Conservation (phyloP, 2,113 vertebrate genomes). For the Cebidichthys violaceus region DNA sequence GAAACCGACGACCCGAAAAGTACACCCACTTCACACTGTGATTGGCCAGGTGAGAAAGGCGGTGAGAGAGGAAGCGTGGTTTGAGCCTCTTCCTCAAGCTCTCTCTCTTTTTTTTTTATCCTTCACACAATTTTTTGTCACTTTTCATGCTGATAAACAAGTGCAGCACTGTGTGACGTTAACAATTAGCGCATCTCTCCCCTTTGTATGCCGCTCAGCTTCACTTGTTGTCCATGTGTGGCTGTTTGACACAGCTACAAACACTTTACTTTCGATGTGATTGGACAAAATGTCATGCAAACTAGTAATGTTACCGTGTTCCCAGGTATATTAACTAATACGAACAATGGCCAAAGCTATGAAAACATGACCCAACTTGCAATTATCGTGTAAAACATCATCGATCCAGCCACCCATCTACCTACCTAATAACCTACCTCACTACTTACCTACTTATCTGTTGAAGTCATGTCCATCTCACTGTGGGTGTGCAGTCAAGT, state of each 20-base stretch:
- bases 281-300: neutral
- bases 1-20: neutral
- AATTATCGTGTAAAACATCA: neutral
- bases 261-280: neutral
- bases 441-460: constrained; percentile 2
- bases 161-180: neutral
- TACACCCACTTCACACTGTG: neutral
- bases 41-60: neutral
- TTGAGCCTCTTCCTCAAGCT: neutral
- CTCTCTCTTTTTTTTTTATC: neutral
- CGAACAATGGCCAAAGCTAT: neutral
- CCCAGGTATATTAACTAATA: neutral
- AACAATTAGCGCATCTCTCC: neutral
- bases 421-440: neutral
- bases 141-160: neutral
- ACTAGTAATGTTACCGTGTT: constrained; percentile 6
- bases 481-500: constrained; percentile 3
- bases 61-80: too few relatives aligned
- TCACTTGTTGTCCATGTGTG: neutral
- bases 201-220: neutral
- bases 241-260: neutral
- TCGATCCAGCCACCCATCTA: neutral
- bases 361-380: neutral
- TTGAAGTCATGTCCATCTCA: constrained; percentile 3
- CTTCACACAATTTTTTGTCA: neutral